Base-by-base conservation (phyloP, 1,140 invertebrate genomes). In the Drosophila nikananu region DNA sequence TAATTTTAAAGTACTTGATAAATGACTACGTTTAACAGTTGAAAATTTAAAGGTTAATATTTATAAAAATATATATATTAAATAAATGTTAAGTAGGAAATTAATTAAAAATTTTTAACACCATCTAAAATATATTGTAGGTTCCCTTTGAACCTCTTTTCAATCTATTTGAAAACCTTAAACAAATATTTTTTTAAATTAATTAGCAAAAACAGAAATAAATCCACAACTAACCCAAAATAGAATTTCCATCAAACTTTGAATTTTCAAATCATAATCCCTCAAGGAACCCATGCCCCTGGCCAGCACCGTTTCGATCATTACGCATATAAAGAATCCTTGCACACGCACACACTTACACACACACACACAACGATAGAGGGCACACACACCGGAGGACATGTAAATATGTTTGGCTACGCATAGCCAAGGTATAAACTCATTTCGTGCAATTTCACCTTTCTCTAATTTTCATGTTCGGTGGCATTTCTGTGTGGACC, bases 361-460 rank as follows among this genome's bases (percentile, higher is more conserved):
- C 48, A 27, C 42, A 48, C 54, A 70, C 12, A 44, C 41, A 19
- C 35, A 19, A 27, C 48, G 17, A 30, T 23, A 21, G 12, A 27
- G 19, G 2, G 66, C 62, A 62, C 42, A 72, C 32, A 73, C 54
- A 72, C 70, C 57, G 52, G 21, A 59, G 74, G 75, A 83, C 80
- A 70, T 80, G 81, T 83, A 83, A 74, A 80, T 83, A 71, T 79
- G 75, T 73, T 68, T 49, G 12, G 68, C 61, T 77, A 84, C 77
- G 81, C 77, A 72, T 63, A 76, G 44, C 70, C 60, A 58, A 57
- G 72, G 51, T 67, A 77, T 76, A 80, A 83, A 67, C 81, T 80
- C 72, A 84, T 84, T 84, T 84, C 77, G 72, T 80, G 81, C 77
- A 84, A 84, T 84, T 84, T 84, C 81, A 84, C 81, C 81, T 80